Evolutionary conservation across 2,113 vertebrate genomes (phyloP).

Genomic region (Vulpes lagopus): DNA sequence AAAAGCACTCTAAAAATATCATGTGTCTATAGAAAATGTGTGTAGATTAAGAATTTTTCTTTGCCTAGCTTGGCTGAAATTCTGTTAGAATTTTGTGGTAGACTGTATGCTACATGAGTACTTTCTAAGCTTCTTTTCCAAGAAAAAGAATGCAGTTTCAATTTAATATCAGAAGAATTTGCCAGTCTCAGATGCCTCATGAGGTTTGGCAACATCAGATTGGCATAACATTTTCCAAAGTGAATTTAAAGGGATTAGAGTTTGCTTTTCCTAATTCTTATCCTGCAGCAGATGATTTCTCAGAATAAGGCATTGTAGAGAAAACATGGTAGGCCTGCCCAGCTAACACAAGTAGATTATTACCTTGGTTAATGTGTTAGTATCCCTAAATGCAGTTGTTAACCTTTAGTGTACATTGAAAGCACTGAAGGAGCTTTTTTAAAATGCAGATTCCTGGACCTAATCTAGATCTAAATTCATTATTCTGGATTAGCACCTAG

Average conservation of each 20-base stretch:
- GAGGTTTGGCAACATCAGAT: neutral
- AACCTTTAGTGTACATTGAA: neutral
- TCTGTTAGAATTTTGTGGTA: conserved; percentile 49
- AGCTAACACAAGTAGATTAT: neutral
- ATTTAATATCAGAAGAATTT: conserved; percentile 62
- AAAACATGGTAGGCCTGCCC: neutral
- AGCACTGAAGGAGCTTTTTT: neutral
- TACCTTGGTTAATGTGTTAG: neutral
- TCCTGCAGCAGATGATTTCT: conserved; percentile 13
- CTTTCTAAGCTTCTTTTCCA: conserved; percentile 55
- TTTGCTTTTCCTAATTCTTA: neutral
- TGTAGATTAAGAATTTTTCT: conserved; percentile 42
- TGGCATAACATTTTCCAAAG: conserved; percentile 65
- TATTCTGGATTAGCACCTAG: neutral
- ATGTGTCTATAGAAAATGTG: conserved; percentile 12
- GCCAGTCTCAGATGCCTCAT: neutral
- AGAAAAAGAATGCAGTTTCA: conserved; percentile 60
- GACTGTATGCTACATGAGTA: neutral
- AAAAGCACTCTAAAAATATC: conserved; percentile 57
- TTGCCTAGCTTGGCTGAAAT: conserved; percentile 28
- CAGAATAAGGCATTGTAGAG: conserved; percentile 6
- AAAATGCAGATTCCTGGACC: neutral
- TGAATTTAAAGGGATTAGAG: conserved; percentile 38
- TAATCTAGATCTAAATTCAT: neutral
- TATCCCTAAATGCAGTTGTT: neutral